A percentile compares a stretch with the other conserved stretches of the same genome.
phyloP scores from a whole-genome alignment of 2,797 vertebrate genomes.

The Enteromius fasciolatus region DNA sequence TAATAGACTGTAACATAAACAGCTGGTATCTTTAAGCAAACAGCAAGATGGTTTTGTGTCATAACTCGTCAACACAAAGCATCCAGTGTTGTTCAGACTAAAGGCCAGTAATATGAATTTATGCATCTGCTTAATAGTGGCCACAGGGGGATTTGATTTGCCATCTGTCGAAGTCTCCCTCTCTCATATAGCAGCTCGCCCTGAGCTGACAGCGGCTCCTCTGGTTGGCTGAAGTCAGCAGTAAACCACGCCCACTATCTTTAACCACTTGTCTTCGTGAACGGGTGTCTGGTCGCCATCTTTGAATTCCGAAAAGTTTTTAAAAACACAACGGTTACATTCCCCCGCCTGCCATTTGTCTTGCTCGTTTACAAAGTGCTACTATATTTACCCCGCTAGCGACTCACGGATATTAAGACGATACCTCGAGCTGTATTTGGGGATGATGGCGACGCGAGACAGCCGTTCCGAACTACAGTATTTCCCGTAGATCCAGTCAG shows the following conservation, averaged over 20 bases:
- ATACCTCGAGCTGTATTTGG: conserved; percentile 1
- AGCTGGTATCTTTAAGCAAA: neutral
- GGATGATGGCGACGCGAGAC: conserved; percentile 31
- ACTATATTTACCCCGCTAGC: conserved; percentile 37
- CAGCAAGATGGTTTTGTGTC: neutral
- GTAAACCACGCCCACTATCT: conserved; percentile 63
- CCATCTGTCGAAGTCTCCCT: conserved; percentile 43
- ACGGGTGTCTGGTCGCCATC: conserved; percentile 50
- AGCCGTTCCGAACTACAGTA: conserved; percentile 28
- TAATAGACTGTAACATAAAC: neutral
- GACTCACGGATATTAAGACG: conserved; percentile 24
- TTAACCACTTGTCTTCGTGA: conserved; percentile 70
- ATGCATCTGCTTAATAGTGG: neutral
- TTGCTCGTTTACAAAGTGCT: neutral
- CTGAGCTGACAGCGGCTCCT: conserved; percentile 9
- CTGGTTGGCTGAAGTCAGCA: conserved; percentile 38
- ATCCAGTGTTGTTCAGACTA: neutral
- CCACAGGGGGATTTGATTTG: conserved; percentile 7
- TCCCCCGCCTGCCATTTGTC: neutral
- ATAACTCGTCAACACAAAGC: neutral
- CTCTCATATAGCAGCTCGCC: conserved; percentile 20
- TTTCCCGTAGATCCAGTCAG: conserved; percentile 33
- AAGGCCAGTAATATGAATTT: conserved; percentile 9
- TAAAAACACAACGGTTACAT: neutral
- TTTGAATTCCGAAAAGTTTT: conserved; percentile 43